Conservation (phyloP, 2,888 invertebrate genomes). For the Ceramica pisi region DNA sequence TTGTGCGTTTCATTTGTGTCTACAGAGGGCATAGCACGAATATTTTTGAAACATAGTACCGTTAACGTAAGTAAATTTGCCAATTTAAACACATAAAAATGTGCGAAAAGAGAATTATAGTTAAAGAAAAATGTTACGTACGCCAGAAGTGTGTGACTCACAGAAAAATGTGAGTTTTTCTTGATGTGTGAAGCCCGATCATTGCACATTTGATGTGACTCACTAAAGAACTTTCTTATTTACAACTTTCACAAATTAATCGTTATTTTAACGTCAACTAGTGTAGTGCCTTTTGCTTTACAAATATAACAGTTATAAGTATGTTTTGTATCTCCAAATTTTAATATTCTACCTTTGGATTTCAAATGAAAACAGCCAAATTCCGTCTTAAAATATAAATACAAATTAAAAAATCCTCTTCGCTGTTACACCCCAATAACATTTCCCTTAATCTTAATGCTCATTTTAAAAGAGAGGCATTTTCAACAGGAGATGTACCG, state of each 20-base stretch:
- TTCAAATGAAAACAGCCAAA: background rate
- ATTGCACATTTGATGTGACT: background rate
- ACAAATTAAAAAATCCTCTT: constrained; percentile 66
- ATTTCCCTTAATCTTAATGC: constrained; percentile 81
- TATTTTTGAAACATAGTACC: too few species aligned
- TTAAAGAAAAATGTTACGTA: too few species aligned
- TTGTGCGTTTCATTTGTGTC: background rate
- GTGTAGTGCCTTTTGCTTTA: too few species aligned
- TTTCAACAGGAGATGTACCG: constrained; percentile 76
- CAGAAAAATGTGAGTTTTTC: background rate
- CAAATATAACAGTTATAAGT: too few species aligned
- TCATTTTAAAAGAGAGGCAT: constrained; percentile 78
- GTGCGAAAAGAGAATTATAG: too few species aligned
- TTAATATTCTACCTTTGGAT: too few species aligned
- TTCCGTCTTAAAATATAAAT: constrained; percentile 54
- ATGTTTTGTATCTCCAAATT: too few species aligned
- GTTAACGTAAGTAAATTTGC: too few species aligned
- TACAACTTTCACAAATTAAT: too few species aligned
- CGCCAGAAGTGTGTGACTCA: background rate
- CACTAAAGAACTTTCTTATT: background rate
- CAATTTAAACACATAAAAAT: too few species aligned
- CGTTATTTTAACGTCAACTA: too few species aligned
- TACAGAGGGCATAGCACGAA: too few species aligned
- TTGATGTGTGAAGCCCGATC: background rate
- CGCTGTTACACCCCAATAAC: constrained; percentile 69